Percentiles rank a stretch among this genome's conserved stretches.
Conservation (phyloP, 2,797 vertebrate genomes). For the Nyctibius grandis region DNA sequence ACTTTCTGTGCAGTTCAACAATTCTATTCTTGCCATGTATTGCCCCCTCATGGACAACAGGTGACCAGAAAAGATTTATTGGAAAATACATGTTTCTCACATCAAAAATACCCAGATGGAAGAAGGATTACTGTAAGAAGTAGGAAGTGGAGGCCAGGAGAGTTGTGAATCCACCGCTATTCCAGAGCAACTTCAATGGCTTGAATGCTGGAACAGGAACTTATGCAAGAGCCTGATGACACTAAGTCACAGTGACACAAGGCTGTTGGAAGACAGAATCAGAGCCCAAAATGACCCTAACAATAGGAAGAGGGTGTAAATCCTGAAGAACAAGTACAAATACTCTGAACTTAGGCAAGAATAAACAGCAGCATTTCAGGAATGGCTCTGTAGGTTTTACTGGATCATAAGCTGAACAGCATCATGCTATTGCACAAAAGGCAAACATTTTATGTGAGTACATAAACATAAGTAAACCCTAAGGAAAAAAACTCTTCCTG, state of each 20-base stretch:
- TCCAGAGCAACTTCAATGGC: neutral
- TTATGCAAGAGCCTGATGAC: accelerated
- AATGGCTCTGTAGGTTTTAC: neutral
- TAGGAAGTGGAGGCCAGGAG: neutral
- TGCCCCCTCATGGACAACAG: neutral
- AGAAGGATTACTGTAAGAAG: neutral
- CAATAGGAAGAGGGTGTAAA: neutral
- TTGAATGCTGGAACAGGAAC: neutral
- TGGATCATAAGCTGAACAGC: neutral
- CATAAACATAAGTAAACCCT: neutral
- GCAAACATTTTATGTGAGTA: neutral
- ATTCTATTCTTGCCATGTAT: neutral
- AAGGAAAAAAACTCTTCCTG: neutral
- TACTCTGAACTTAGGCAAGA: neutral
- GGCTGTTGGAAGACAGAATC: neutral
- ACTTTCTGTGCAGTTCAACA: too few species aligned
- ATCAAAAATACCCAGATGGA: neutral
- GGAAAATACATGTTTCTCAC: neutral
- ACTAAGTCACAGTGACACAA: neutral
- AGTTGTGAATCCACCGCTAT: neutral
- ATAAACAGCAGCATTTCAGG: neutral
- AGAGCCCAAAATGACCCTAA: neutral
- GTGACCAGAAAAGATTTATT: neutral
- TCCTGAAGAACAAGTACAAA: neutral
- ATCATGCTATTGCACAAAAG: neutral